Percentiles rank a stretch among this genome's conserved stretches.
Conservation (phyloP, 2,113 vertebrate genomes). For the Spermophilus dauricus region DNA sequence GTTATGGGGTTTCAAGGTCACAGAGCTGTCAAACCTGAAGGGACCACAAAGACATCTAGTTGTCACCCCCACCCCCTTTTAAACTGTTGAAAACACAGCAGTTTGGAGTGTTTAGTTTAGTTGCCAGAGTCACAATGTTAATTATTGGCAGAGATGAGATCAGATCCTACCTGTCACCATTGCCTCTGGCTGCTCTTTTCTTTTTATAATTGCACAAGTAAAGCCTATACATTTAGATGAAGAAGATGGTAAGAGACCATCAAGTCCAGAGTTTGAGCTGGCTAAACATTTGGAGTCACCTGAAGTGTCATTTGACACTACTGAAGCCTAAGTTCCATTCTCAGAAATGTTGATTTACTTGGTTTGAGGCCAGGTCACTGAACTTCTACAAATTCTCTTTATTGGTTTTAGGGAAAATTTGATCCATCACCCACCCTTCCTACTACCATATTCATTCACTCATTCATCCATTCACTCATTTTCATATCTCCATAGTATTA, state of each 20-base stretch:
- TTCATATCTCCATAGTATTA: background rate
- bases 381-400: background rate
- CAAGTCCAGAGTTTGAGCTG: background rate
- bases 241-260: too few species aligned
- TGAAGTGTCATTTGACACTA: fast-evolving
- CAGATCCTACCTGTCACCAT: background rate
- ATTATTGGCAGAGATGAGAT: background rate
- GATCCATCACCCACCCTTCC: background rate
- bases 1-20: constrained; percentile 6
- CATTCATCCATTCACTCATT: background rate
- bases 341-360: background rate
- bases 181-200: background rate
- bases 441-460: background rate
- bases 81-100: background rate
- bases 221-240: background rate
- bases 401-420: background rate
- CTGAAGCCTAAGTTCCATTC: background rate
- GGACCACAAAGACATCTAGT: background rate
- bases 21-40: background rate
- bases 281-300: background rate
- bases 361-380: background rate
- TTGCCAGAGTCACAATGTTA: background rate
- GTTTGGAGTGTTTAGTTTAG: background rate
- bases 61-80: background rate
- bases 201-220: background rate